Conservation (phyloP, 2,113 vertebrate species). For the Australoheros scitulus region DNA sequence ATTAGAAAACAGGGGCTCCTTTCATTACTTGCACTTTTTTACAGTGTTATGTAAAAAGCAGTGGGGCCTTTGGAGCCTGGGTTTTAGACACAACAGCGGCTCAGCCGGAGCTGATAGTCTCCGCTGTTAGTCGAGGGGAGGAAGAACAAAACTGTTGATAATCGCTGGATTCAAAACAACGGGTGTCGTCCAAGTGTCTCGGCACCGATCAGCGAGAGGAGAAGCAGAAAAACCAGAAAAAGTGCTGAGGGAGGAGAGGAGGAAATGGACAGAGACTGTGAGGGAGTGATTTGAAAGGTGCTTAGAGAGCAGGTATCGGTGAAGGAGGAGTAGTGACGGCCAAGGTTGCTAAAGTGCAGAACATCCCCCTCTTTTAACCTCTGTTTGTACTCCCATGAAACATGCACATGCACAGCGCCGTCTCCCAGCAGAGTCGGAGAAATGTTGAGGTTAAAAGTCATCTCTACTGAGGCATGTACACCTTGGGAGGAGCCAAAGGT, state of each 20-base stretch:
- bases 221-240: constrained; percentile 1
- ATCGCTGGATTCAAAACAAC: constrained; percentile 48
- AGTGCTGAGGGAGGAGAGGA: neutral
- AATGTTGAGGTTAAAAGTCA: constrained; percentile 50
- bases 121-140: constrained; percentile 9
- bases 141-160: constrained; percentile 42
- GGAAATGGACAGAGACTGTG: neutral
- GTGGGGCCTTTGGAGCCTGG: neutral
- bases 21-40: constrained; percentile 19
- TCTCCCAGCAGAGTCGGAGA: constrained; percentile 23
- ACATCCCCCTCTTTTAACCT: neutral
- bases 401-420: neutral
- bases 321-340: neutral
- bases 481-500: constrained; percentile 33
- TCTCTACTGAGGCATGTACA: neutral
- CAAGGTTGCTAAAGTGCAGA: neutral
- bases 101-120: neutral
- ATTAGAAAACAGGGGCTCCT: constrained; percentile 16
- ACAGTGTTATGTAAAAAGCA: constrained; percentile 1
- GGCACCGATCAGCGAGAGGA: neutral
- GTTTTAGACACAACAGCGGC: constrained; percentile 37
- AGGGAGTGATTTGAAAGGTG: constrained; percentile 1
- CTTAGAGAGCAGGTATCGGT: neutral
- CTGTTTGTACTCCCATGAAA: neutral
- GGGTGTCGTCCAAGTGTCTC: constrained; percentile 33